Conservation (phyloP, 2,113 vertebrate species). For the Microcebus tavaratra region DNA sequence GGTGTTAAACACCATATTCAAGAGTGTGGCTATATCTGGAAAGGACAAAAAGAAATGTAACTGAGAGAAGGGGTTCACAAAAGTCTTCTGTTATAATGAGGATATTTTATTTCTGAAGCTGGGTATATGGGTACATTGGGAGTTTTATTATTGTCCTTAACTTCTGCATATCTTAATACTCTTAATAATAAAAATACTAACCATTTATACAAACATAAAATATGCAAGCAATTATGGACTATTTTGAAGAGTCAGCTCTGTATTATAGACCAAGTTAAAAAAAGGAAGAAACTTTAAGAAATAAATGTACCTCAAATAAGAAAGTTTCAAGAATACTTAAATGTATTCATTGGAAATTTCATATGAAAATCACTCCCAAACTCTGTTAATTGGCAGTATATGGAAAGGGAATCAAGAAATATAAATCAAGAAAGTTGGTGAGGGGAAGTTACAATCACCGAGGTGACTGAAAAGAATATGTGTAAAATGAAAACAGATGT, state of each 20-base stretch:
- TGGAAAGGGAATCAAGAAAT: neutral
- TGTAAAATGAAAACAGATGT: too few relatives aligned
- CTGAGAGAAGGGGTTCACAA: neutral
- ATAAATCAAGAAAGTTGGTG: neutral
- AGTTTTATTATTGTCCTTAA: neutral
- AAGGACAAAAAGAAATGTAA: neutral
- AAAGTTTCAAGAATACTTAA: neutral
- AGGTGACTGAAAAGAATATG: too few relatives aligned
- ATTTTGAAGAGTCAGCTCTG: neutral
- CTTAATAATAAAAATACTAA: neutral
- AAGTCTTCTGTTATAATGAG: neutral
- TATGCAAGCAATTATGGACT: neutral
- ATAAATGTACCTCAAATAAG: neutral
- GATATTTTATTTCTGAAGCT: conserved; percentile 2
- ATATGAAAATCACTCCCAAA: neutral
- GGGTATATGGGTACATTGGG: neutral
- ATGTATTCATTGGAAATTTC: neutral
- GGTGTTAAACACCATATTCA: neutral
- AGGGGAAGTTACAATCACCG: too few relatives aligned
- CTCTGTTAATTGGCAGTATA: neutral
- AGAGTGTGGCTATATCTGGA: neutral
- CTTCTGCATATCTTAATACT: neutral
- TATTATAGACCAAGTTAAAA: neutral
- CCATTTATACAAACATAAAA: neutral
- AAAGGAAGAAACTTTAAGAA: neutral